These are phyloP conservation scores for Mesorhabditis spiculigera DNA, from an alignment of 2,888 invertebrate genomes.

Conservation along the genomic window DNA sequence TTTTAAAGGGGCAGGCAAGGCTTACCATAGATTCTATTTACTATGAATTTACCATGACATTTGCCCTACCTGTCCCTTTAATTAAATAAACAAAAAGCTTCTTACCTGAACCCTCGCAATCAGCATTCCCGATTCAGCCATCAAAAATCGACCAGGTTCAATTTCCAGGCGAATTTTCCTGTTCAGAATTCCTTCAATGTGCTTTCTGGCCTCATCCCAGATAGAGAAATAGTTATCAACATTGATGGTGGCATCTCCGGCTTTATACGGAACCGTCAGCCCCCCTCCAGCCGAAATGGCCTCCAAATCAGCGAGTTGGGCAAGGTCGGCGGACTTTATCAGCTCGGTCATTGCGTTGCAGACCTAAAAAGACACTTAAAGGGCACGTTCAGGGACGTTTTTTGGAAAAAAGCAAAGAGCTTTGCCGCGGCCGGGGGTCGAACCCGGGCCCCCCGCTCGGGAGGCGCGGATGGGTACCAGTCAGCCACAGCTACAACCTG, in stretches of 20 bases:
- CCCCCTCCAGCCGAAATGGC: conserved; percentile 1
- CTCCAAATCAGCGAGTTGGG: background rate
- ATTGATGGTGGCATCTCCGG: background rate
- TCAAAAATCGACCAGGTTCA: background rate
- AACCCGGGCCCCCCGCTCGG: too few relatives aligned
- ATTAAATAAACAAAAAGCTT: background rate
- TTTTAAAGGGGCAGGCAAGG: too few relatives aligned
- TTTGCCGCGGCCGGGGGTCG: too few relatives aligned
- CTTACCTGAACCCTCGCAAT: background rate
- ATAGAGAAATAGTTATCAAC: background rate
- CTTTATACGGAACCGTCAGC: background rate
- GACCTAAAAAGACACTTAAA: background rate
- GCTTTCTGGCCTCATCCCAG: conserved; percentile 1
- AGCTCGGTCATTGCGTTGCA: background rate
- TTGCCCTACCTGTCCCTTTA: too few relatives aligned
- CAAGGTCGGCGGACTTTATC: background rate
- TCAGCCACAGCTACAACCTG: too few relatives aligned
- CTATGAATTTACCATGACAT: too few relatives aligned
- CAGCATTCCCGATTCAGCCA: background rate
- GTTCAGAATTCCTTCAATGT: background rate
- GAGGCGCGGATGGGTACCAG: too few relatives aligned
- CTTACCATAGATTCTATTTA: too few relatives aligned
- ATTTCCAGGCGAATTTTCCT: conserved; percentile 3
- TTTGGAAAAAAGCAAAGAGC: too few relatives aligned
- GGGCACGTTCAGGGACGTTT: too few relatives aligned